phyloP scores from a whole-genome alignment of 2,797 vertebrate genomes.

The Cyclura pinguis region DNA sequence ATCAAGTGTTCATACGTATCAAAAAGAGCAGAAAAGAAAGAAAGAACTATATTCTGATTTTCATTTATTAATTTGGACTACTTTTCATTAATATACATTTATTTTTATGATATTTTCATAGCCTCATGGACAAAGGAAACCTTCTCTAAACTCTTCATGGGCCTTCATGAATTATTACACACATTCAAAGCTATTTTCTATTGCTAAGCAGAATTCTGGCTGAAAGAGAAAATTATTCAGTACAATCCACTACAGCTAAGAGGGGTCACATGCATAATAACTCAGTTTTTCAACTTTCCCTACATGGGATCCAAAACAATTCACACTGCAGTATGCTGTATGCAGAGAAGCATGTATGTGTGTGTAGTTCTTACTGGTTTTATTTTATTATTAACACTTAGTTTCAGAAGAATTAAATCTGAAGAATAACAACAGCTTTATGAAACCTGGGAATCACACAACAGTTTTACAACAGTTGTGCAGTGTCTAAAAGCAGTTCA shows the following conservation, averaged over 20 bases:
- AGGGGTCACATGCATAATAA: not conserved
- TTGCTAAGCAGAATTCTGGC: not conserved
- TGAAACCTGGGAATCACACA: not conserved
- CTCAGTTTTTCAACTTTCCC: not conserved
- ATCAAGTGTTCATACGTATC: not conserved
- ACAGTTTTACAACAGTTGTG: not conserved
- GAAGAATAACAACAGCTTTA: not conserved
- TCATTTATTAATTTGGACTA: not conserved
- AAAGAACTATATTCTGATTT: not conserved
- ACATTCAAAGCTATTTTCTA: not conserved
- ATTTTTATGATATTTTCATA: not conserved
- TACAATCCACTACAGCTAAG: not conserved
- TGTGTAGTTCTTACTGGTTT: not conserved
- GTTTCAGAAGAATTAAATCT: not conserved
- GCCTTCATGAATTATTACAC: not conserved
- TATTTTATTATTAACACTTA: not conserved
- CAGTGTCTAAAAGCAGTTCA: not conserved
- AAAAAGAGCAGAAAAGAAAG: not conserved
- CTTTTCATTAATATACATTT: not conserved
- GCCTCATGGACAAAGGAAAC: not conserved
- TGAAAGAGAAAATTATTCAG: not conserved
- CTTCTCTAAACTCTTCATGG: not conserved
- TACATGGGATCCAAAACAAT: not conserved
- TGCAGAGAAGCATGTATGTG: not conserved
- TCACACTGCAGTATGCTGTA: not conserved